Evolutionary conservation across 2,888 invertebrate genomes (phyloP), one percentile per base, ranked within the genome.

Genomic region (Deilephila elpenor): DNA sequence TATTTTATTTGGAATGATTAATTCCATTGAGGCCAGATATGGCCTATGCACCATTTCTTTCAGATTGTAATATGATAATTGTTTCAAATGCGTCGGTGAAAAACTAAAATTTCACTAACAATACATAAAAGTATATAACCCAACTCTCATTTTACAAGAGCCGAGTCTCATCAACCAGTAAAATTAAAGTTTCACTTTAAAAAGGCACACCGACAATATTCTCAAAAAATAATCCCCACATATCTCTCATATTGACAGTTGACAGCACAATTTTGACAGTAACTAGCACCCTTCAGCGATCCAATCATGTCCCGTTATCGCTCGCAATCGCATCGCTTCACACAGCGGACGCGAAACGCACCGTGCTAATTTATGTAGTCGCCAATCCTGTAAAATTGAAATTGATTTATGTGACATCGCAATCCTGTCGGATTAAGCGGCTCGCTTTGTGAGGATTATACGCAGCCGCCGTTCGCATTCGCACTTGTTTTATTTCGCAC

Each of bases 321-420:
- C 44, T 44, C 44, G 44, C 44, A 44, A 67, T 67, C 64, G 64
- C 64, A 29, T 70, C 71, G 53, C 59, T 59, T 34, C 32, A n/a
- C 56, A 32, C n/a, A 25, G 44, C 53, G 32, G 59, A 59, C 53
- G 6, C n/a, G 32, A 70, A 61, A 61, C 25, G n/a, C 56, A 71
- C 64, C 75, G 73, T 75, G 75, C 74, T 75, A 78, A 79, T 80
- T 79, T 79, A 80, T 78, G 77, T 75, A 71, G 75, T 72, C 77
- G 71, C 74, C 76, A 70, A 73, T 74, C 73, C 70, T 37, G 71
- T 64, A 61, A 75, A 77, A 78, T 78, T 79, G 76, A 76, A 78
- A 80, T 80, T 82, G 81, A 81, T 81, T 81, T 80, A 81, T 81
- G 75, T 74, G 80, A 79, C 80, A 75, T 74, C 70, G 67, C 75